Percentiles rank a stretch among this genome's conserved stretches.
phyloP scores from a whole-genome alignment of 2,113 vertebrate species.

The Sorex araneus region DNA sequence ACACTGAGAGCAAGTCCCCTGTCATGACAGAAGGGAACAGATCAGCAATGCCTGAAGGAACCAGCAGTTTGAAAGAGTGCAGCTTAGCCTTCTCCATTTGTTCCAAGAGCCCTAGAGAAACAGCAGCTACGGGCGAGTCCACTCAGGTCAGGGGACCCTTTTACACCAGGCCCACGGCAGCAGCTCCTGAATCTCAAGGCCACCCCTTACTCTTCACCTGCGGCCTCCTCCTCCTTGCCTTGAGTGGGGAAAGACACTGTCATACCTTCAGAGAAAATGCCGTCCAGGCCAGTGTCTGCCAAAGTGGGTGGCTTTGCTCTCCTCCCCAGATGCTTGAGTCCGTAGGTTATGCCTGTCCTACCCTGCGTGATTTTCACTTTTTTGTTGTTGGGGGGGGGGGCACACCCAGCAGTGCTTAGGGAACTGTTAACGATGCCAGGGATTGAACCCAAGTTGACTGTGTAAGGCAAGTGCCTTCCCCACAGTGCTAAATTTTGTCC shows the following conservation, averaged over 20 bases:
- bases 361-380: too few species aligned
- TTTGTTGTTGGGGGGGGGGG: too few species aligned
- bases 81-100: not conserved
- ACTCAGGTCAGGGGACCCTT: not conserved
- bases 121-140: not conserved
- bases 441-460: too few species aligned
- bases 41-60: not conserved
- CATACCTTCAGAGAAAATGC: not conserved
- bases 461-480: too few species aligned
- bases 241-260: not conserved
- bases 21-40: too few species aligned
- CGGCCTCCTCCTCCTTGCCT: not conserved
- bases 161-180: not conserved
- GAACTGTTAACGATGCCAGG: too few species aligned
- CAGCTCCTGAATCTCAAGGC: not conserved
- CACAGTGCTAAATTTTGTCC: not conserved
- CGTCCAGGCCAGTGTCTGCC: not conserved
- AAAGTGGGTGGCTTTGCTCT: too few species aligned
- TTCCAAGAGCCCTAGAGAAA: not conserved
- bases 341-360: too few species aligned
- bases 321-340: too few species aligned
- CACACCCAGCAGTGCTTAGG: too few species aligned
- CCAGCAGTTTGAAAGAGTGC: not conserved
- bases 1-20: not conserved
- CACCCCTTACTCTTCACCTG: not conserved